Evolutionary conservation across 2,797 vertebrate species (phyloP), one percentile per base, ranked within the genome.

Genomic region (Cercopithecus mitis): DNA sequence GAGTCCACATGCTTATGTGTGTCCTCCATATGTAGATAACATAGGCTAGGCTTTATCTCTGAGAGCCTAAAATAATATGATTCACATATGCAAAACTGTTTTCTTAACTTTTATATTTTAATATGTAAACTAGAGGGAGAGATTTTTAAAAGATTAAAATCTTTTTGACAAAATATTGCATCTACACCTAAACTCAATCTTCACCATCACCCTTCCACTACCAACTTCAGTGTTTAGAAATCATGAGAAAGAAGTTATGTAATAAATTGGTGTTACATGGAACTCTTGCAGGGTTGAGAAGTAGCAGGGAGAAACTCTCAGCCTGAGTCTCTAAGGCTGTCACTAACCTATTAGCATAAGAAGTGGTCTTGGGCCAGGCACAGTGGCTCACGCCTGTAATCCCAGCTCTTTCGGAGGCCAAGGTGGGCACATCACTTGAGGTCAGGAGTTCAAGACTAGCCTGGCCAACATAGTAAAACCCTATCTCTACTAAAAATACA

Each of bases 281-380:
- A 61, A 13, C 58, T 82, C 11, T 67, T 73, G 14, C 39, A 88
- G 10, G 13, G 33, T 45, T 20, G 11, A 55, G 30, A 83, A 52
- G 12, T 24, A 52, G 20, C 19, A 11, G 27, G 22, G 7, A 73
- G 61, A 79, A 36, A 24, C 33, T 90, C 39, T 82, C 47, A 52
- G 19, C 33, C 30, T 90, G 2, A n/a, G 30, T 47, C 43, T 57
- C 64, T 17, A 87, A 88, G 85, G 14, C 50, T 80, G 47, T 91
- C 64, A 45, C 77, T 94, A 86, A 73, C 5, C 52, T 76, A 27
- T 92, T 97, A 81, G 30, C 87, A 70, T 92, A 94, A 96, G 33
- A 5, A 27, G 50, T 92, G 15, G 39, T 55, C 52, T 82, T 95
- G 55, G 95, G 30, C 61, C 3, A 33, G 61, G 15, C 33, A n/a